Evolutionary conservation across 2,797 vertebrate genomes (phyloP).

Genomic region (Cossypha niveicapilla): DNA sequence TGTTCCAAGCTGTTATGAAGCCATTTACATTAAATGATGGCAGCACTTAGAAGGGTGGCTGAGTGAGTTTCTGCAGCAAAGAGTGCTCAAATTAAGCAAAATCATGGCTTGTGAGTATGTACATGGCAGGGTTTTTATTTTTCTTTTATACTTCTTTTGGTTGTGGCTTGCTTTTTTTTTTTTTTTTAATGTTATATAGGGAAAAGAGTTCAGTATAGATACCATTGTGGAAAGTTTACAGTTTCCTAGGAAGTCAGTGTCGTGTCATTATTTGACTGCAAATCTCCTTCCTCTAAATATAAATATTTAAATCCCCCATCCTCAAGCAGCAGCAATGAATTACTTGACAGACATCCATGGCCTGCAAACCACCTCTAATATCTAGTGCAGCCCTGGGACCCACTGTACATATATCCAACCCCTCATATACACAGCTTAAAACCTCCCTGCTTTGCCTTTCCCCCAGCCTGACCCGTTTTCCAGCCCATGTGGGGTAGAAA

Average conservation of each 20-base stretch:
- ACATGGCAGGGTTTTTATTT: background rate
- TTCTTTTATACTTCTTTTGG: background rate
- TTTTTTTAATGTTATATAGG: background rate
- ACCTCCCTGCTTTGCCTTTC: background rate
- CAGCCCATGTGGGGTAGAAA: background rate
- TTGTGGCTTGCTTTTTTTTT: too few species aligned
- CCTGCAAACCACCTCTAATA: background rate
- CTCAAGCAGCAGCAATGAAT: background rate
- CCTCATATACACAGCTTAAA: accelerated
- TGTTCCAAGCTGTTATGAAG: conserved; percentile 44
- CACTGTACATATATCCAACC: accelerated
- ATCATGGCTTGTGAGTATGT: background rate
- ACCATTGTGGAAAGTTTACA: background rate
- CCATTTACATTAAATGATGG: conserved; percentile 51
- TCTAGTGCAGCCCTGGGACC: background rate
- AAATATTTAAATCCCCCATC: background rate
- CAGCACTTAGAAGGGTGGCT: conserved; percentile 12
- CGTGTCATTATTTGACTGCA: background rate
- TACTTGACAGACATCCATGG: background rate
- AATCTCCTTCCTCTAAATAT: background rate
- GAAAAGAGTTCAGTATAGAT: background rate
- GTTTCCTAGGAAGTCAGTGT: background rate
- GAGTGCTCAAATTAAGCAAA: background rate
- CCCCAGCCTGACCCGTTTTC: background rate
- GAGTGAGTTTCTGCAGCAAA: background rate